These are phyloP conservation scores for Drosophila erecta DNA, from an alignment of 1,140 invertebrate species.

Conservation along the genomic window DNA sequence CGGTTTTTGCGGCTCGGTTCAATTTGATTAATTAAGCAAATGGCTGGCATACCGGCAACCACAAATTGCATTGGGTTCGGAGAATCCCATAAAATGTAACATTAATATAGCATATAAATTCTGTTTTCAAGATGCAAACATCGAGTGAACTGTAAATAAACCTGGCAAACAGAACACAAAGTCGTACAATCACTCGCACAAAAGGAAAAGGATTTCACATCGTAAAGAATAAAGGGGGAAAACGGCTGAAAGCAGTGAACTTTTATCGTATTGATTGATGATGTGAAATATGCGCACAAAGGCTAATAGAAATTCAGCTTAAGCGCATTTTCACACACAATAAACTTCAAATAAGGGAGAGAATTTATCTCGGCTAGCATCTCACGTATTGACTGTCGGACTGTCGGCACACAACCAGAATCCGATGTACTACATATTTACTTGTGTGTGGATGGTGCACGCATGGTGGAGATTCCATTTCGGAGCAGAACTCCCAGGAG, in stretches of 20 bases:
- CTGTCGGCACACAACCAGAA: constrained; percentile 17
- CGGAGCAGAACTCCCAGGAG: constrained; percentile 21
- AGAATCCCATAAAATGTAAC: constrained; percentile 11
- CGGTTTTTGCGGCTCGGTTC: constrained; percentile 54
- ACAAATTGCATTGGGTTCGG: constrained; percentile 7
- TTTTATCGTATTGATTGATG: constrained; percentile 83
- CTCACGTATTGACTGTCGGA: constrained; percentile 64
- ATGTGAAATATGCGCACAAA: constrained; percentile 81
- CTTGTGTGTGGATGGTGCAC: not conserved
- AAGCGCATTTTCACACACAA: constrained; percentile 83
- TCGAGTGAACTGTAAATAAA: constrained; percentile 44
- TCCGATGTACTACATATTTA: constrained; percentile 12
- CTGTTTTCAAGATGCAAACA: constrained; percentile 33
- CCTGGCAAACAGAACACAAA: constrained; percentile 31
- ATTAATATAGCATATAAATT: constrained; percentile 18
- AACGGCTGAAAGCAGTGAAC: constrained; percentile 22
- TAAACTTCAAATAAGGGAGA: constrained; percentile 78
- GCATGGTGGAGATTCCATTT: constrained; percentile 29
- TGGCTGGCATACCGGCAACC: constrained; percentile 21
- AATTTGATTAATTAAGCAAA: constrained; percentile 64
- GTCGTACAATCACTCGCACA: constrained; percentile 20
- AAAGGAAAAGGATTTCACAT: constrained; percentile 28
- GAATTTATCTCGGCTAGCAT: constrained; percentile 55
- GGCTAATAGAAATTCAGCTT: constrained; percentile 82
- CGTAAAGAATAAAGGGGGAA: constrained; percentile 1